Percentiles rank a stretch among this genome's conserved stretches.
phyloP scores from a whole-genome alignment of 2,888 invertebrate genomes.

The Diaphora mendica region DNA sequence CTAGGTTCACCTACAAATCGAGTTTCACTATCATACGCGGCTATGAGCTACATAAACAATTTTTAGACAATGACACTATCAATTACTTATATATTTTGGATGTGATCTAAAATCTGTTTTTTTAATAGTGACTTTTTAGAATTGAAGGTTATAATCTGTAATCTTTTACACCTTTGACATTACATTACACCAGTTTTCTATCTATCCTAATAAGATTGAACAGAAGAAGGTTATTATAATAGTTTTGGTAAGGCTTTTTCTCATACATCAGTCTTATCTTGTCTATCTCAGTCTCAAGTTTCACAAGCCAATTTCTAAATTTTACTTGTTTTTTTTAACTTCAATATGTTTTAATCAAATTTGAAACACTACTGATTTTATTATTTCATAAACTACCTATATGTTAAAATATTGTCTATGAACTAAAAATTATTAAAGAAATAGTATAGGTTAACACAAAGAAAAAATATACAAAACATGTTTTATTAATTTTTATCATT shows the following conservation, averaged over 20 bases:
- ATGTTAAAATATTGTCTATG: background rate
- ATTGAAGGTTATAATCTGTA: slow-evolving; percentile 61
- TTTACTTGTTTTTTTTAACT: background rate
- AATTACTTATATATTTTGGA: slow-evolving; percentile 10
- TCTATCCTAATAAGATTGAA: slow-evolving; percentile 5
- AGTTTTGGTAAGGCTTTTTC: background rate
- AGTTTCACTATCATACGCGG: slow-evolving; percentile 33
- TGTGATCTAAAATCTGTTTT: slow-evolving; percentile 1
- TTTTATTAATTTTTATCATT: background rate
- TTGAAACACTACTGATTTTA: background rate
- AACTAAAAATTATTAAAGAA: background rate
- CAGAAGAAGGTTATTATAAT: background rate
- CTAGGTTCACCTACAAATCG: slow-evolving; percentile 59
- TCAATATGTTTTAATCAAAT: background rate
- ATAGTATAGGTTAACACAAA: accelerated
- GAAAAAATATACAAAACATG: background rate
- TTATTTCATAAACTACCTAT: background rate
- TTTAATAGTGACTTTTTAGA: slow-evolving; percentile 18
- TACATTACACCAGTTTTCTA: slow-evolving; percentile 26
- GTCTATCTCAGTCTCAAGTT: background rate
- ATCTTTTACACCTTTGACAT: slow-evolving; percentile 36
- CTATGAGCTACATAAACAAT: slow-evolving; percentile 28
- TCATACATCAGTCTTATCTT: background rate
- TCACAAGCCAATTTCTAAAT: background rate
- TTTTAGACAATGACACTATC: slow-evolving; percentile 17